Evolutionary conservation across 2,113 vertebrate genomes (phyloP).

Genomic region (Hepsetus odoe): DNA sequence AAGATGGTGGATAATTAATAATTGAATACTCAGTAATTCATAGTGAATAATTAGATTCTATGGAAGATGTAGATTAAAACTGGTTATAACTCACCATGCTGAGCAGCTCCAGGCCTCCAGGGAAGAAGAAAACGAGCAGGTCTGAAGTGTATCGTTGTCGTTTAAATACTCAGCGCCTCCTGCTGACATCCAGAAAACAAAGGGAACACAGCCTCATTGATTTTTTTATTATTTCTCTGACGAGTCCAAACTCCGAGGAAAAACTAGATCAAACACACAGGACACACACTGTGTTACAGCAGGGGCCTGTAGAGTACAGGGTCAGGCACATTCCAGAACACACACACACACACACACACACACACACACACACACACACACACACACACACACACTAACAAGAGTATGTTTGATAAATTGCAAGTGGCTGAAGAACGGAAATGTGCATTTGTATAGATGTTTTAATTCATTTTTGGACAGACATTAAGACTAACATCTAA

Average conservation of each 20-base stretch:
- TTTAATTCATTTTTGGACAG: too few relatives aligned
- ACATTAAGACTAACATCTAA: too few relatives aligned
- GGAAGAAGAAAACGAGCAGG: not conserved
- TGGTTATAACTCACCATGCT: not conserved
- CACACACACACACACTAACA: too few relatives aligned
- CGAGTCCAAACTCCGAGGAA: slow-evolving; percentile 9
- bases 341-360: too few relatives aligned
- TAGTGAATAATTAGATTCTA: not conserved
- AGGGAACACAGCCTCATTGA: not conserved
- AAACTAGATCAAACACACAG: not conserved
- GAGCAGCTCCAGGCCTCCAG: not conserved
- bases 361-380: too few relatives aligned
- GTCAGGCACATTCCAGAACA: slow-evolving; percentile 28
- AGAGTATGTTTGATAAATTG: too few relatives aligned
- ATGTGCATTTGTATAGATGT: too few relatives aligned
- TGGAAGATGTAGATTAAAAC: not conserved
- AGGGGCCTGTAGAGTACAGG: not conserved
- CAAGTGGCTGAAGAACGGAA: too few relatives aligned
- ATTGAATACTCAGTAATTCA: too few relatives aligned
- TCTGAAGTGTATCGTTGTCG: not conserved
- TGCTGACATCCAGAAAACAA: not conserved
- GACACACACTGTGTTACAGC: not conserved
- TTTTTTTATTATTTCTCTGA: not conserved
- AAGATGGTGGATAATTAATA: too few relatives aligned
- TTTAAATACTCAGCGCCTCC: slow-evolving; percentile 25